Conservation (phyloP, 2,113 vertebrate genomes). For the Grus americana region DNA sequence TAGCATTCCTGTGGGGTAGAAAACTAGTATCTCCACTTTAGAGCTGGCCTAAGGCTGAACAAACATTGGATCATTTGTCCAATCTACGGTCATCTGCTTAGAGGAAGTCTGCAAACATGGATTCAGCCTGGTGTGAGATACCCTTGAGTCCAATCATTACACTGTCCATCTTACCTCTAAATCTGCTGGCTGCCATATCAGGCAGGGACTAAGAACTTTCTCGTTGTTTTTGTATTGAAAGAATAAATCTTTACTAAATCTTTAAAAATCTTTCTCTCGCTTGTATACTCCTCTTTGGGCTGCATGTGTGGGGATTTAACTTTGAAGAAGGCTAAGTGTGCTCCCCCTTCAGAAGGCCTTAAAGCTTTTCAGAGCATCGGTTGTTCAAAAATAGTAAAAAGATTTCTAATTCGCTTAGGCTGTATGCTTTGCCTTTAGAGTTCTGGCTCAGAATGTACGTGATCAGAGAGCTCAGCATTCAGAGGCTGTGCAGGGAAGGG, state of each 20-base stretch:
- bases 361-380: background rate
- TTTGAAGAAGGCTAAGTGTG: background rate
- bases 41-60: background rate
- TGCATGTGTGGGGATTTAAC: background rate
- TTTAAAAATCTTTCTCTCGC: background rate
- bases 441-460: accelerated
- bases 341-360: background rate
- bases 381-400: background rate
- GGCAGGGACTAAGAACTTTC: background rate
- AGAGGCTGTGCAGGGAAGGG: background rate
- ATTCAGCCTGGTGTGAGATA: background rate
- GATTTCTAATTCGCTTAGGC: background rate
- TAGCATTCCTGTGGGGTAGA: background rate
- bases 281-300: background rate
- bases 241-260: background rate
- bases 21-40: background rate
- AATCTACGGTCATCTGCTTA: no score
- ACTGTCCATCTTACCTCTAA: background rate
- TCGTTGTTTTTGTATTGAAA: background rate
- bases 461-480: background rate
- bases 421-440: background rate
- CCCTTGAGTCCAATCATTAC: background rate
- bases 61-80: background rate
- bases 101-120: background rate
- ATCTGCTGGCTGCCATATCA: background rate